Evolutionary conservation across 2,797 vertebrate species (phyloP), one percentile per base, ranked within the genome.

Genomic region (Pelobates cultripes): DNA sequence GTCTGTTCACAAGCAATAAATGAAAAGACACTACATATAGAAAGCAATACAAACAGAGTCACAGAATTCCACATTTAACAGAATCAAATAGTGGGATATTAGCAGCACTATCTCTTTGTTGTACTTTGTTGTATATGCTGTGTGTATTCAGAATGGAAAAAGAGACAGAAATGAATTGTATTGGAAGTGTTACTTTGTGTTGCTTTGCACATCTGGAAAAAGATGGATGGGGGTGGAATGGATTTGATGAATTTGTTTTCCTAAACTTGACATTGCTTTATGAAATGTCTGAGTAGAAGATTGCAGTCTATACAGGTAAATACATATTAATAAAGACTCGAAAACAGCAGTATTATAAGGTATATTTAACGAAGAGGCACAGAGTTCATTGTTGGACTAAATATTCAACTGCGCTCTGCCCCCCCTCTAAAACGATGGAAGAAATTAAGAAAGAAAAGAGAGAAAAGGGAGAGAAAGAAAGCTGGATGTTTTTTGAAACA

Each of bases 241-340:
- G 5, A 53, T 81, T 81, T 77, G 67, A 76, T 71, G 47, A 42
- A 81, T 66, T 53, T 82, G 69, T 68, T 72, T 77, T 82, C 12
- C 12, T 72, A 82, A 82, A 82, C 80, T 82, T 77, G 80, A 82
- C 80, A 67, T 77, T 77, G 80, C 14, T 44, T 77, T 71, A 42
- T 82, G 12, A 45, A 70, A 28, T 71, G n/a, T 28, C 45, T 13
- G 44, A 15, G 44, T 53, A 51, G 70, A 9, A 70, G 5, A 5
- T 51, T 51, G 47, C 10, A 10, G 17, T 42, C 4, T 68, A 53
- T 43, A 42, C 68, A 28, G 42, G 53, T 68, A 9, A 42, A 41
- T 77, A 3, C 13, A 60, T 17, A 44, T 60, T n/a, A 12, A 17
- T 57, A 43, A 0, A 43, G 53, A 43, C 12, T 43, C 43, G 17